Evolutionary conservation across 2,113 vertebrate species (phyloP), one percentile per base, ranked within the genome.

Genomic region (Perca schrenkii): DNA sequence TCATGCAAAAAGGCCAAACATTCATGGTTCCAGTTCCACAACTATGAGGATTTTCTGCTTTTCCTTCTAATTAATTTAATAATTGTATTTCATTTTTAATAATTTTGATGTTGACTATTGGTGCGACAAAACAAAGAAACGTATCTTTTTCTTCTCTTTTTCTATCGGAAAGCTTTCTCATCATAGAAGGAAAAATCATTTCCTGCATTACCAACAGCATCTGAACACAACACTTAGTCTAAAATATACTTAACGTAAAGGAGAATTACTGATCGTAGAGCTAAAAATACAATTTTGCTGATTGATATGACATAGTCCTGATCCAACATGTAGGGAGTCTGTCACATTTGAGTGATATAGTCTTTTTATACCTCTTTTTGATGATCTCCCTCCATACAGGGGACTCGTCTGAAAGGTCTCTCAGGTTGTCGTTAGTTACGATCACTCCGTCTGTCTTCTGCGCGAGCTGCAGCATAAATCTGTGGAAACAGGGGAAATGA

Each of bases 341-440:
- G 6, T 17, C 4, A 43, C 36, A 21, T 14, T 54, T 12, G 34
- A 16, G 2, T 4, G 7, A 65, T 13, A 17, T 46, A 0, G 21
- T 31, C 15, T 25, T 10, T 25, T 61, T 46, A 57, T 87, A 97
- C 97, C 97, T 96, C 78, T 95, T 96, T 86, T 96, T 97, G 87
- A 98, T 97, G 91, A 98, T 96, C 46, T 95, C 94, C 85, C 91
- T 96, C 95, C 95, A 98, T 2, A 86, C 95, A 15, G 78, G 71
- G 0, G 96, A 96, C 86, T 97, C 96, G 11, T 97, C 95, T 1
- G 93, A 92, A n/a, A 98, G 95, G 86, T 98, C 97, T 85, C 97
- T 94, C 89, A 98, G 94, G 83, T 97, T 97, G 90, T 98, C 97
- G 0, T 98, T 98, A 1, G 97, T 97, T 50, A 98, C 96, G 6